Conservation (phyloP, 2,113 vertebrate species). For the Pluvialis apricaria region DNA sequence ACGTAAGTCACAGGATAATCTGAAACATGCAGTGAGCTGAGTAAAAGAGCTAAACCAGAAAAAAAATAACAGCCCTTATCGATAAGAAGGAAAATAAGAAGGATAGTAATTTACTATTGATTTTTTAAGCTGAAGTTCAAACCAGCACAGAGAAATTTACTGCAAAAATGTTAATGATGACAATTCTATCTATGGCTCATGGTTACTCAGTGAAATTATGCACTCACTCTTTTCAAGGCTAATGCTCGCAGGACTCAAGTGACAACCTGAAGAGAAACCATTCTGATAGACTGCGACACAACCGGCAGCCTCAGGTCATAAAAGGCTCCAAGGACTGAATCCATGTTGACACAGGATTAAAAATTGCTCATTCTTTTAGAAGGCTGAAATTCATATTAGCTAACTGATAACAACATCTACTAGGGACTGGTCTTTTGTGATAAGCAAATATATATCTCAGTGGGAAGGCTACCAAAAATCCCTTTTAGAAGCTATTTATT, state of each 20-base stretch:
- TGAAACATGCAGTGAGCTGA: background rate
- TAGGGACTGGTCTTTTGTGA: background rate
- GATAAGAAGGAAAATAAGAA: background rate
- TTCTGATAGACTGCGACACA: background rate
- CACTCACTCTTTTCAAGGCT: background rate
- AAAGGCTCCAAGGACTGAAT: background rate
- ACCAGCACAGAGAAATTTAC: background rate
- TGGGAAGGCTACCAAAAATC: background rate
- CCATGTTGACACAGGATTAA: background rate
- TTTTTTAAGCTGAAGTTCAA: constrained; percentile 31
- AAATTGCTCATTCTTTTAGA: background rate
- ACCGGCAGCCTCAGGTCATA: background rate
- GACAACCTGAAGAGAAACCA: background rate
- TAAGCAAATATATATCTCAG: background rate
- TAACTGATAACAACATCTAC: background rate
- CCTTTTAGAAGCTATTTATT: background rate
- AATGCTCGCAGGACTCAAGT: background rate
- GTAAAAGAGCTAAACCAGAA: background rate
- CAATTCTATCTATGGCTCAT: background rate
- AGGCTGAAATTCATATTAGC: background rate
- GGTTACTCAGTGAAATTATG: background rate
- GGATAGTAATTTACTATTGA: background rate
- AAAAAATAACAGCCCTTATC: background rate
- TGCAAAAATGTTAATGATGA: constrained; percentile 14
- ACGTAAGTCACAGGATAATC: background rate